Base-by-base conservation (phyloP, 2,888 invertebrate species). In the Oligia latruncula region DNA sequence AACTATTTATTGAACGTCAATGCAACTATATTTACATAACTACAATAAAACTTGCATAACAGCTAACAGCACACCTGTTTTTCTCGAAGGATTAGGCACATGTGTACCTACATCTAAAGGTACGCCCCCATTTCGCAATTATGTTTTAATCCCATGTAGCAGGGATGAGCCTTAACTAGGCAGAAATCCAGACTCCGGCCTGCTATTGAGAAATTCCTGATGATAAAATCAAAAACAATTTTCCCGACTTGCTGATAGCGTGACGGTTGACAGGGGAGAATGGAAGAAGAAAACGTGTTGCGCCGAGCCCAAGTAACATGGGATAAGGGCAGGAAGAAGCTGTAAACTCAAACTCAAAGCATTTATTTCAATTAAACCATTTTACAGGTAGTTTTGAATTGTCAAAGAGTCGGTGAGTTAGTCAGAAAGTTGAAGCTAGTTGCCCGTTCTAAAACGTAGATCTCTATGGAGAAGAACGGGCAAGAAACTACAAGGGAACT, bases 181-280 rank as follows among this genome's bases (percentile, higher is more conserved):
- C 20, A 55, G 6, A 55, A 20, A 20, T 55, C 6, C 6, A 17
- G 52, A 17, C 17, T 29, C 4, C 23, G 4, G 13, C 11, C n/a
- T 43, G 13, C 20, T 62, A n/a, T 8, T 20, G 29, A 13, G 4
- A 64, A 29, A 8, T 29, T 64, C 17, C 20, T 43, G 13, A 29
- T 43, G 0, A 3, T n/a, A 13, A 64, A 65, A 40, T 40, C n/a
- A 55, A 58, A 43, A n/a, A 20, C 11, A 43, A 23, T 58, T 23
- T 6, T 1, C 0, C 1, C 0, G 3, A 11, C 13, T 65, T 65
- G 2, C 1, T n/a, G n/a, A n/a, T n/a, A n/a, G n/a, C n/a, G n/a
- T n/a, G n/a, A n/a, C n/a, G n/a, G n/a, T n/a, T n/a, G n/a, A n/a
- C n/a, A n/a, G n/a, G n/a, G n/a, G n/a, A n/a, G n/a, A n/a, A n/a